Evolutionary conservation across 2,888 invertebrate genomes (phyloP), one percentile per base, ranked within the genome.

Genomic region (Meliscaeva auricollis): DNA sequence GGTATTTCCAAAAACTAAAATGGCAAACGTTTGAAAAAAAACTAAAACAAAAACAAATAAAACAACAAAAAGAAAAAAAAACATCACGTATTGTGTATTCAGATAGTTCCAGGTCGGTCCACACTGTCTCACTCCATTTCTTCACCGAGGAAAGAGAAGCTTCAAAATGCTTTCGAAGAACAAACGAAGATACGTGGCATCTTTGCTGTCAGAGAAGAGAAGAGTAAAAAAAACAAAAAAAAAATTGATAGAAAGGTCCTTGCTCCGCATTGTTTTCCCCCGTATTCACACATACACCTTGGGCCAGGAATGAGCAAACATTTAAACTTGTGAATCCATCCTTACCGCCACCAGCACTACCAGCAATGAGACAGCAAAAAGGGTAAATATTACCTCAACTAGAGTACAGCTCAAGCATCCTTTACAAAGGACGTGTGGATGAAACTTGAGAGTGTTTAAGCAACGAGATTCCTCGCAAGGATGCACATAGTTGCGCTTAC

Each of bases 381-480:
- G 76, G 81, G 85, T 85, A 85, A 85, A 85, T 81, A 85, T 81
- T 85, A 81, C 85, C 85, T 85, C 80, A 72, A 60, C 44, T 76
- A 60, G 72, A 85, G 84, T 56, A 75, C 41, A 20, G 75, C 72
- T 85, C 64, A 58, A 80, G 76, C 62, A 81, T 85, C 76, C 81
- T 81, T 26, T 77, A 64, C 81, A 76, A 58, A 76, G 76, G 72
- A 85, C 85, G 77, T 81, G 81, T 81, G 81, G 85, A 85, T 85
- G 81, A 81, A 85, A 85, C 85, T 85, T 73, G 81, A 81, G 85
- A 81, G 81, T 85, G 85, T 85, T 85, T 85, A 81, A 85, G 81
- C 81, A 85, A 85, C 72, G 85, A 81, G 85, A 81, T 85, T 85
- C 85, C 46, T 68, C 56, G 60, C 60, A 69, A 77, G 38, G 81